Evolutionary conservation across 1,140 invertebrate genomes (phyloP), one percentile per base, ranked within the genome.

Genomic region (Brachionus paranguensis): DNA sequence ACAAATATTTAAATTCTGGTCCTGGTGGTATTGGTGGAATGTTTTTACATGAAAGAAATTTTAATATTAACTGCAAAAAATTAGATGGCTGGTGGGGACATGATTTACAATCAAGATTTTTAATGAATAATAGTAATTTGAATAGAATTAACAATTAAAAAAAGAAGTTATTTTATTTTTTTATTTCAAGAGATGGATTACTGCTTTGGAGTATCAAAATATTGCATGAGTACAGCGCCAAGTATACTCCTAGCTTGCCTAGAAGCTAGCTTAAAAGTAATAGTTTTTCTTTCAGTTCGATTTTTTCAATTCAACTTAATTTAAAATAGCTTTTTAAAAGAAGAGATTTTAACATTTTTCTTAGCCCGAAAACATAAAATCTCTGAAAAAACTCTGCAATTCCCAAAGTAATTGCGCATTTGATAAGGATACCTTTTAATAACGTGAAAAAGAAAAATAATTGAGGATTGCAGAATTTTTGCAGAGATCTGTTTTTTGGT

Each of bases 1-100:
- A 93, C 85, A 93, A 92, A 91, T 93, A 93, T 85, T 86, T 92
- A 37, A 91, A 91, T 85, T 88, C 90, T 47, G 91, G 92, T 27
- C 91, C 92, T 41, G 92, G 92, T 0, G 87, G 91, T 41, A 87
- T 93, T 17, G 60, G 85, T 68, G 17, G 29, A 12, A 20, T 70
- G 33, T 64, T 70, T 24, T 79, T 87, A 60, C 86, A 87, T 1
- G 87, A 89, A 65, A 87, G 86, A 84, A 86, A 88, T 83, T 70
- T 78, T 55, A 84, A 87, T 78, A 14, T 88, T 60, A 76, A 89
- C 55, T 87, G 87, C 17, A 88, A 88, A 70, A 86, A 87, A 65
- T 86, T 91, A 70, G 72, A 88, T 24, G 91, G 91, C 10, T 91
- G 91, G 91, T 91, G 91, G 91, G 89, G 90, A 14, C 90, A 91